Percentiles rank a stretch among this genome's conserved stretches.
Evolutionary conservation across 2,113 vertebrate genomes (phyloP).

Genomic region (Pristiophorus japonicus): DNA sequence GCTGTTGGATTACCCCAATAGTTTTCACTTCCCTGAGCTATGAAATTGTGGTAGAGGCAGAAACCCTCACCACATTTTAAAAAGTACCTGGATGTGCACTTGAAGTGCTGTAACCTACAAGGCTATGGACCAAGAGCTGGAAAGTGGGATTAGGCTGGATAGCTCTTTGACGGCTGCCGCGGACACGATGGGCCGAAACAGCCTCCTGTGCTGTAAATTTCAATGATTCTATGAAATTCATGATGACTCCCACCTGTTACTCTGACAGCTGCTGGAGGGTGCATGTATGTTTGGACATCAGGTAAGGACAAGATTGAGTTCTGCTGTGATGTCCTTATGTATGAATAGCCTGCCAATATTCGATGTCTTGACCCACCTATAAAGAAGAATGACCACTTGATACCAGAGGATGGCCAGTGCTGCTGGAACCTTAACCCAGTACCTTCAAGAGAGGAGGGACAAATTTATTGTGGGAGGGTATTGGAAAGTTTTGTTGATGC

Average conservation of each 20-base stretch:
- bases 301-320: neutral
- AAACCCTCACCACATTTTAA: too few species aligned
- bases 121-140: too few species aligned
- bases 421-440: neutral
- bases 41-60: too few species aligned
- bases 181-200: too few species aligned
- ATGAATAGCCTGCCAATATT: neutral
- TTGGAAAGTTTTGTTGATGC: neutral
- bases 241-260: neutral
- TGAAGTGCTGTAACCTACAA: too few species aligned
- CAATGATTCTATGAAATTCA: neutral
- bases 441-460: neutral
- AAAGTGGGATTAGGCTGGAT: too few species aligned
- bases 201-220: too few species aligned
- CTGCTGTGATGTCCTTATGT: neutral
- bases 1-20: neutral
- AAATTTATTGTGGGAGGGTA: neutral
- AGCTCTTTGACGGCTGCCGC: too few species aligned
- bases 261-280: neutral
- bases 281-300: neutral
- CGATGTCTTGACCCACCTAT: neutral
- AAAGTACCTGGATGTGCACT: too few species aligned
- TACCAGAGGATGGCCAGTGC: neutral
- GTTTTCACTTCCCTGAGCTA: neutral
- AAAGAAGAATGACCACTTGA: neutral